Base-by-base conservation (phyloP, 2,888 invertebrate species). In the Piscicola geometra region DNA sequence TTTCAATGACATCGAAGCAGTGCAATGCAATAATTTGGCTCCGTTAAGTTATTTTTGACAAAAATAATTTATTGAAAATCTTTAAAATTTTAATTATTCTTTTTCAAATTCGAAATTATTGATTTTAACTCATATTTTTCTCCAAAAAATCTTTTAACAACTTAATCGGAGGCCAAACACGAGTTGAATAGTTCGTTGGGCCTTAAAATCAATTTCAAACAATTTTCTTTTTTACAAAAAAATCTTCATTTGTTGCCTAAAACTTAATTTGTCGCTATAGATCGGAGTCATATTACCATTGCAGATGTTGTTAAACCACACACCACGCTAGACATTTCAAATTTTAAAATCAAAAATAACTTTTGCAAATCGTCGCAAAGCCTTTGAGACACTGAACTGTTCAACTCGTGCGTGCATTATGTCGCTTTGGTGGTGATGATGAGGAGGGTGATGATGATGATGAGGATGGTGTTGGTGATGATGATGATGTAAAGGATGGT, bases 161-260 rank as follows among this genome's bases (percentile, higher is more conserved):
- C 50, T 47, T 47, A 47, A 47, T 47, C 50, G 21, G 50, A 21
- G 50, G 50, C 50, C 50, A 47, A 47, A 47, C 21, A 47, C 50
- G 50, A 47, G 50, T 47, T 47, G 50, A 47, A 47, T 47, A 47
- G 50, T 47, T 47, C 50, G 50, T 47, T 47, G 50, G 50, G 50
- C 50, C 50, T 47, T 21, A 15, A 9, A 47, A 47, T n/a, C n/a
- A 47, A 15, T 47, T 47, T 47, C 12, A 47, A 47, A 47, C 21
- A 15, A 47, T 47, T 47, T 47, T 47, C 21, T 21, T 15, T n/a
- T n/a, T n/a, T n/a, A n/a, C n/a, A n/a, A n/a, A n/a, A n/a, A n/a
- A n/a, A n/a, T n/a, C n/a, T n/a, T n/a, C n/a, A n/a, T n/a, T n/a
- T n/a, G n/a, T n/a, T n/a, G n/a, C n/a, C n/a, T n/a, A n/a, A n/a